A percentile compares a stretch with the other conserved stretches of the same genome.
Evolutionary conservation across 1,140 invertebrate species (phyloP).

Genomic region (Sitophilus oryzae): DNA sequence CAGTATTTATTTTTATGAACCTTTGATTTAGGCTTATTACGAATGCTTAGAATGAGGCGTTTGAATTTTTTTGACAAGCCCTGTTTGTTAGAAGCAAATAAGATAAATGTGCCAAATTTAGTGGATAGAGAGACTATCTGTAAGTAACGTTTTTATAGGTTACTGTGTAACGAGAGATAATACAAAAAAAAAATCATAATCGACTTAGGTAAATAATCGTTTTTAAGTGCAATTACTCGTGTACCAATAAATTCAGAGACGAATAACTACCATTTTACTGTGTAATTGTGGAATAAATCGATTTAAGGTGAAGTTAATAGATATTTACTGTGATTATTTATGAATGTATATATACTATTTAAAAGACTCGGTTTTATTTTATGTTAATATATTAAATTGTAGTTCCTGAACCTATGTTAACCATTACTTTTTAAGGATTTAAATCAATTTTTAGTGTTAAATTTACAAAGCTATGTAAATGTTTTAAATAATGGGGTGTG

Average conservation of each 20-base stretch:
- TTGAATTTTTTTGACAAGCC: too few relatives aligned
- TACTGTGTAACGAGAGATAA: background rate
- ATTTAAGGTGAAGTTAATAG: conserved; percentile 19
- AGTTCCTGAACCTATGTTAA: conserved; percentile 40
- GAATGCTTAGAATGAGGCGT: too few relatives aligned
- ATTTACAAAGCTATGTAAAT: conserved; percentile 14
- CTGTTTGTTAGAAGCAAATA: background rate
- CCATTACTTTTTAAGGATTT: conserved; percentile 36
- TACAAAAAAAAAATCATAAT: conserved; percentile 9
- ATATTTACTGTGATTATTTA: conserved; percentile 41
- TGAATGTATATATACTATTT: conserved; percentile 37
- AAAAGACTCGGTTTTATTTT: conserved; percentile 36
- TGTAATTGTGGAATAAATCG: conserved; percentile 6
- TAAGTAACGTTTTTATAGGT: too few relatives aligned
- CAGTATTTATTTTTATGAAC: too few relatives aligned
- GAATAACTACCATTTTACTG: conserved; percentile 20
- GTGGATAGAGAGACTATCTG: conserved; percentile 2
- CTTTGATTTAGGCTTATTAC: too few relatives aligned
- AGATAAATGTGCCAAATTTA: conserved; percentile 4
- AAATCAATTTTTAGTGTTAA: conserved; percentile 28
- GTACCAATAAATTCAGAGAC: conserved; percentile 28
- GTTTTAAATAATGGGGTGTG: conserved; percentile 9
- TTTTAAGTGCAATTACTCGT: conserved; percentile 34
- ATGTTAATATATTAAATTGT: conserved; percentile 30
- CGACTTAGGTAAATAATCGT: conserved; percentile 13